Base-by-base conservation (phyloP, 2,113 vertebrate genomes). In the Sigmodon hispidus region DNA sequence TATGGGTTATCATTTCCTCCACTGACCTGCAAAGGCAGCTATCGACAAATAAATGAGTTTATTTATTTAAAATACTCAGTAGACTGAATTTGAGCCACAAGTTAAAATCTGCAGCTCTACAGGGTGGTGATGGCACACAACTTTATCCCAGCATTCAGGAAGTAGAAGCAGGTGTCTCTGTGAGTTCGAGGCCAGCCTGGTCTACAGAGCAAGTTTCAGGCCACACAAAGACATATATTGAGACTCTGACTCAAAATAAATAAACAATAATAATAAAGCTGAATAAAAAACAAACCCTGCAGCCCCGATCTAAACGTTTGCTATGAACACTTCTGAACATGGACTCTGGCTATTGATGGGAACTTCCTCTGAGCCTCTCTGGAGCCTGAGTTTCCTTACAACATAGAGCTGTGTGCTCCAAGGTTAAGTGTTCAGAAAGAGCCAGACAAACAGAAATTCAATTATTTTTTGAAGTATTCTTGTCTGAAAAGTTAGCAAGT, bases 361-460 rank as follows among this genome's bases (percentile, higher is more conserved):
- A 34, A 61, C 13, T 63, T 90, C 79, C 19, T 12, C 29, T 95
- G 75, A 34, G 50, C 76, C 73, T 89, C 24, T 34, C 19, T 70
- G 31, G 43, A 55, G 9, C 26, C 61, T 40, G 72, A 61, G n/a
- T 8, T 70, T 85, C 34, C 40, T 94, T 13, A 70, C 17, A 80
- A 57, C 31, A 21, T 3, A 89, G 65, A 55, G 0, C n/a, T 93
- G 40, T 59, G 3, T 89, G n/a, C n/a, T 73, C 19, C 48, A 69
- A 89, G 21, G n/a, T 45, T 36, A 90, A 70, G 67, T 59, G 21
- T 87, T 91, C 55, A 75, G 43, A 85, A 91, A 87, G 26, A 92
- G 67, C 45, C 48, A 57, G 48, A n/a, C 43, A 73, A 67, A 81
- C 72, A 72, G 7, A 59, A 16, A 52, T 89, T 34, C 76, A 10